These are phyloP conservation scores for Macaca mulatta DNA, from an alignment of 2,113 vertebrate genomes.

Conservation along the genomic window DNA sequence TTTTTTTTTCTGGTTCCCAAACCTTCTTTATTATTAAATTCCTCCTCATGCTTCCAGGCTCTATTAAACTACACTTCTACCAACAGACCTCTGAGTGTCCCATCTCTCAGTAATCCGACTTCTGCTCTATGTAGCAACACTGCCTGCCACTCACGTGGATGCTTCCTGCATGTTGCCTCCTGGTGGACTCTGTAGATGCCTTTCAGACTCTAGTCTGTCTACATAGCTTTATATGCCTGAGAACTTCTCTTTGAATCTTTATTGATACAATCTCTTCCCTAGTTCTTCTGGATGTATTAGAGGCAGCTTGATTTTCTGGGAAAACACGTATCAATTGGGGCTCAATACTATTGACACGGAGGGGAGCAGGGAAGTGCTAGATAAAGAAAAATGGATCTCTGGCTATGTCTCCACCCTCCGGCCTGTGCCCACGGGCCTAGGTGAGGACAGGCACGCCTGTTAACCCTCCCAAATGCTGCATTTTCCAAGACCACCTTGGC, in stretches of 20 bases:
- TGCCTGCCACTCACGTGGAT: rapidly evolving
- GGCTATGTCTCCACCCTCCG: no score
- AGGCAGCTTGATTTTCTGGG: neutral
- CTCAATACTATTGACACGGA: neutral
- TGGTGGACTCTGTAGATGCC: neutral
- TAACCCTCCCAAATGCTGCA: no score
- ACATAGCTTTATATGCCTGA: neutral
- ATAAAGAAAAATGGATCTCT: no score
- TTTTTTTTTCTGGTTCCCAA: neutral
- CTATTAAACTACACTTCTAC: neutral
- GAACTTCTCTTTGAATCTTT: neutral
- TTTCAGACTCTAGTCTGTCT: no score
- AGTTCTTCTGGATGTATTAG: neutral
- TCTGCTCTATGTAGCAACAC: rapidly evolving
- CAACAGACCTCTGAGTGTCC: neutral
- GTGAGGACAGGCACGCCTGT: no score
- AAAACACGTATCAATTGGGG: no score
- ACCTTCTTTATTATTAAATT: neutral
- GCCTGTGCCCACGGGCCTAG: no score
- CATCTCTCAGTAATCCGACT: neutral
- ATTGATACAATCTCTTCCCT: neutral
- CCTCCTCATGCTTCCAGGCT: neutral
- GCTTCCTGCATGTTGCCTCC: neutral
- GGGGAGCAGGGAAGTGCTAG: no score
- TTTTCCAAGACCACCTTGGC: no score